Evolutionary conservation across 2,113 vertebrate genomes (phyloP).

Genomic region (Benitochromis conjunctus): DNA sequence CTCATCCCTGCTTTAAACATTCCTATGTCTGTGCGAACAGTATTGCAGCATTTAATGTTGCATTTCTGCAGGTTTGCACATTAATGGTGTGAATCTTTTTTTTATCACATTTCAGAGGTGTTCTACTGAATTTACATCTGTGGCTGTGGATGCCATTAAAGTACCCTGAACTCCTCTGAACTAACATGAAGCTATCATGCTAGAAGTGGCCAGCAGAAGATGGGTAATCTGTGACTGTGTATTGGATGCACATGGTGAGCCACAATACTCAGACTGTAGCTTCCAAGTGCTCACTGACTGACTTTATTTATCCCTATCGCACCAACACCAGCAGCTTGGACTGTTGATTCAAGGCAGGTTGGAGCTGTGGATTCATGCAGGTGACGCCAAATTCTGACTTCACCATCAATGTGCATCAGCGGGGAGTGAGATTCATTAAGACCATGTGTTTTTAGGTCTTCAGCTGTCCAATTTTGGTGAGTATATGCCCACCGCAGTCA

Average conservation of each 20-base stretch:
- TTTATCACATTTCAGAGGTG: not conserved
- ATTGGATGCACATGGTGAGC: not conserved
- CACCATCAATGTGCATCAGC: not conserved
- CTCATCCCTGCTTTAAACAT: not conserved
- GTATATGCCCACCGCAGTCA: not conserved
- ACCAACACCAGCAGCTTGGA: not conserved
- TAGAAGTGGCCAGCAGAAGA: not conserved
- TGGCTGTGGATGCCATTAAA: not conserved
- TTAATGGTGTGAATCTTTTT: not conserved
- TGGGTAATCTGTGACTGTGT: not conserved
- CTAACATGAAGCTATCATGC: not conserved
- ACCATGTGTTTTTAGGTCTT: not conserved
- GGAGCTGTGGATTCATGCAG: not conserved
- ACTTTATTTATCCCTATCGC: not conserved
- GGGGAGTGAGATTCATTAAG: not conserved
- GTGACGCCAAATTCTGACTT: not conserved
- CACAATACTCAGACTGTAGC: not conserved
- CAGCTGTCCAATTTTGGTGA: not conserved
- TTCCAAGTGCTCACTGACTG: not conserved
- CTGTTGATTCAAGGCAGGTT: not conserved
- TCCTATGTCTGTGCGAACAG: not conserved
- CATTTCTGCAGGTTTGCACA: not conserved
- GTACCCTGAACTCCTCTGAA: not conserved
- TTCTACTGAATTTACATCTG: not conserved
- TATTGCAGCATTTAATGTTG: not conserved